Evolutionary conservation across 2,113 vertebrate genomes (phyloP).

Genomic region (Dolichotis patagonum): DNA sequence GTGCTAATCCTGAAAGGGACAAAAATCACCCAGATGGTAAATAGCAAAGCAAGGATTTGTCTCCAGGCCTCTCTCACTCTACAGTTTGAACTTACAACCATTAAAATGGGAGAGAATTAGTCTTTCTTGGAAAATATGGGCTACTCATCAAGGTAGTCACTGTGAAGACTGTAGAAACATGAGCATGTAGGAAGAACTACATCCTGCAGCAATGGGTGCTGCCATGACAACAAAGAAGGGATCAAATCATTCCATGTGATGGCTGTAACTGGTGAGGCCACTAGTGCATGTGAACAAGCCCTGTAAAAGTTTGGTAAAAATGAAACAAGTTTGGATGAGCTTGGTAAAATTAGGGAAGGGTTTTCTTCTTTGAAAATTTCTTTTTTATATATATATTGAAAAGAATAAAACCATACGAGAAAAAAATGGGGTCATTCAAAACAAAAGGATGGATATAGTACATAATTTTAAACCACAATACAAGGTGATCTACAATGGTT

Average conservation of each 20-base stretch:
- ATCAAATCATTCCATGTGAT: accelerated
- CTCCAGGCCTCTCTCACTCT: background rate
- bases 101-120: background rate
- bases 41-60: background rate
- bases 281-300: accelerated
- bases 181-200: background rate
- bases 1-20: background rate
- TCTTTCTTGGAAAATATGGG: background rate
- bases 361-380: background rate
- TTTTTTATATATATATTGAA: background rate
- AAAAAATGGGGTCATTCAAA: too few species aligned
- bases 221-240: background rate
- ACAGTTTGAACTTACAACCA: background rate
- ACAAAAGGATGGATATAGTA: too few species aligned
- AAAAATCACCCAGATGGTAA: background rate
- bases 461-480: too few species aligned
- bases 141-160: background rate
- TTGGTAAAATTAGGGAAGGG: background rate
- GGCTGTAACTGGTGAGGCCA: background rate
- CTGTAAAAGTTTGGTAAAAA: background rate
- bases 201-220: background rate
- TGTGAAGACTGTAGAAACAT: background rate
- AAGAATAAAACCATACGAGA: too few species aligned
- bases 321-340: accelerated
- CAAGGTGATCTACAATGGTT: too few species aligned